Evolutionary conservation across 2,797 vertebrate genomes (phyloP).

Genomic region (Todus mexicanus): DNA sequence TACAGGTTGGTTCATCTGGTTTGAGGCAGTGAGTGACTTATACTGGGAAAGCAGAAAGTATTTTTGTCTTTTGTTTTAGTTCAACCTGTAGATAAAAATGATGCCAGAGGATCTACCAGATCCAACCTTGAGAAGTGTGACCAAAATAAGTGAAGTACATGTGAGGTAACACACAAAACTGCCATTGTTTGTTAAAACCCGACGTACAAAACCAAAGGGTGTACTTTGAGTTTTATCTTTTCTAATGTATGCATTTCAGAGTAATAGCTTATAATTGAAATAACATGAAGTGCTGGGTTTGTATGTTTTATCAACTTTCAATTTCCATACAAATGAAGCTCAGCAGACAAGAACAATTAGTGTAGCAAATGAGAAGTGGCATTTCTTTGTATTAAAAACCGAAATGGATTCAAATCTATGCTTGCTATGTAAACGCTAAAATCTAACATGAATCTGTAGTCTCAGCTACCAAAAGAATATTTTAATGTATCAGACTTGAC

Average conservation of each 20-base stretch:
- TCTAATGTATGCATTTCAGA: background rate
- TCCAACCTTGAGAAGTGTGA: background rate
- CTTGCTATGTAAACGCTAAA: background rate
- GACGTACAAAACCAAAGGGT: background rate
- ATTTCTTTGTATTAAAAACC: background rate
- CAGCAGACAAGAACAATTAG: background rate
- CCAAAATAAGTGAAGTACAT: background rate
- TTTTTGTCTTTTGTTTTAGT: background rate
- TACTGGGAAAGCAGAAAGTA: background rate
- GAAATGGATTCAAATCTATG: background rate
- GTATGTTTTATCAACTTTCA: conserved; percentile 2
- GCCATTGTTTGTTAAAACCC: background rate
- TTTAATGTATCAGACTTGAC: background rate
- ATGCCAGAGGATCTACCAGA: background rate
- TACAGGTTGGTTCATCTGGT: background rate
- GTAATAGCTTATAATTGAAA: background rate
- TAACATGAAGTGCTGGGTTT: background rate
- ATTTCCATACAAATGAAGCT: conserved; percentile 21
- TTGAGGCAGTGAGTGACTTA: background rate
- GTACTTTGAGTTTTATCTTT: background rate
- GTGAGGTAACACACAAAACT: background rate
- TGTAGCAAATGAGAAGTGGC: background rate
- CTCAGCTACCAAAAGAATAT: background rate
- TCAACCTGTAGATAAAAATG: background rate
- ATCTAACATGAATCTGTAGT: background rate